Conservation (phyloP, 2,888 invertebrate species). For the Cryptocephalus primarius region DNA sequence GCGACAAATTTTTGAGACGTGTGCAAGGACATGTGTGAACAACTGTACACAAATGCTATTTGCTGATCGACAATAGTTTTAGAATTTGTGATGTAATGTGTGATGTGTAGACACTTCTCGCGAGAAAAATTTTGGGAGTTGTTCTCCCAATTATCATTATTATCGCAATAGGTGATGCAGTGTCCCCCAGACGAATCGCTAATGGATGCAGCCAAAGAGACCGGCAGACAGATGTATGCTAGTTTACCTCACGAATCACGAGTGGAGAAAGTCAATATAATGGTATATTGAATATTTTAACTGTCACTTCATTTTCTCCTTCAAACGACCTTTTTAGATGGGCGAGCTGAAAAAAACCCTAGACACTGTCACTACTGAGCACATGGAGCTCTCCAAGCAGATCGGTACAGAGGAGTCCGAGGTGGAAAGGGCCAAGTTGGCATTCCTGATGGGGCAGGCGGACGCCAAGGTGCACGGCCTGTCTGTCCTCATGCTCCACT, state of each 20-base stretch:
- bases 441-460: constrained; percentile 48
- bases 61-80: too few relatives aligned
- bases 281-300: constrained; percentile 48
- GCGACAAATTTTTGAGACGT: too few relatives aligned
- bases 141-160: neutral
- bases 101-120: too few relatives aligned
- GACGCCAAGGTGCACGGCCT: constrained; percentile 84
- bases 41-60: too few relatives aligned
- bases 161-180: constrained; percentile 34
- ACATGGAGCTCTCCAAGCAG: constrained; percentile 40
- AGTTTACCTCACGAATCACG: constrained; percentile 57
- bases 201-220: constrained; percentile 80
- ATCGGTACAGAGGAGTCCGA: constrained; percentile 35
- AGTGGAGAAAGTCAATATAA: constrained; percentile 68
- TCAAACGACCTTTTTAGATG: constrained; percentile 41
- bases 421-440: constrained; percentile 37
- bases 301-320: neutral
- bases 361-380: constrained; percentile 56
- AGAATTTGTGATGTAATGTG: too few relatives aligned
- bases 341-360: constrained; percentile 63
- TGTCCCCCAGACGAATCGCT: constrained; percentile 63
- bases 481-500: constrained; percentile 86
- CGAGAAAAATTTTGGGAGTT: constrained; percentile 31
- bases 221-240: constrained; percentile 71
- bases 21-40: too few relatives aligned